A percentile compares a stretch with the other conserved stretches of the same genome.
phyloP scores from a whole-genome alignment of 2,888 invertebrate genomes.

The Drosophila prolongata region DNA sequence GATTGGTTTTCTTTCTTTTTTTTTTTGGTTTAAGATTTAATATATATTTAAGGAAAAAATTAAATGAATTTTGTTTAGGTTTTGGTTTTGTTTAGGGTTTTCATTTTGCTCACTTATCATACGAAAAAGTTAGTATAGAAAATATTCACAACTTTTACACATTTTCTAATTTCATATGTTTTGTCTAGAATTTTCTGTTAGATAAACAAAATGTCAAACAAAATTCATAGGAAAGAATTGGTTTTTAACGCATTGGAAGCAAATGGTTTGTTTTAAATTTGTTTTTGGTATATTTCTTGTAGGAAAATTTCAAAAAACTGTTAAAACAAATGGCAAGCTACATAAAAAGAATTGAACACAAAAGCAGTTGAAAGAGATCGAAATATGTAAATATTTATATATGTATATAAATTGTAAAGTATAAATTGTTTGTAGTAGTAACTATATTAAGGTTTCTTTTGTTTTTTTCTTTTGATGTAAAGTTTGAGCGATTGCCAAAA shows the following conservation, averaged over 20 bases:
- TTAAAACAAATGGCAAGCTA: slow-evolving; percentile 74
- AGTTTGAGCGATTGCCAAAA: slow-evolving; percentile 73
- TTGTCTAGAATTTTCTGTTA: slow-evolving; percentile 16
- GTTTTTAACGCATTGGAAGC: slow-evolving; percentile 55
- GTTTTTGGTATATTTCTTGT: slow-evolving; percentile 35
- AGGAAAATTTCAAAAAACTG: slow-evolving; percentile 64
- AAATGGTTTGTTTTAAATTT: slow-evolving; percentile 52
- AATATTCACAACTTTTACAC: slow-evolving; percentile 57
- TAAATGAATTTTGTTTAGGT: slow-evolving; percentile 69
- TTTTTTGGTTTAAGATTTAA: slow-evolving; percentile 39
- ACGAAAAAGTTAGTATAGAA: slow-evolving; percentile 26
- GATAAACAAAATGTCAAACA: slow-evolving; percentile 64
- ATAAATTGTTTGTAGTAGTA: slow-evolving; percentile 54
- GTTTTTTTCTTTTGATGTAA: slow-evolving; percentile 9
- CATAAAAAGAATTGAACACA: slow-evolving; percentile 60
- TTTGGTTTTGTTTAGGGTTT: slow-evolving; percentile 33
- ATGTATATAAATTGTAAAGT: slow-evolving; percentile 58
- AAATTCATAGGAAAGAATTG: slow-evolving; percentile 68
- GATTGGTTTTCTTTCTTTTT: slow-evolving; percentile 41
- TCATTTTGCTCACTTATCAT: slow-evolving; percentile 47
- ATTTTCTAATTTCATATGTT: slow-evolving; percentile 16
- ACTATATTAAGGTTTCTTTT: slow-evolving; percentile 48
- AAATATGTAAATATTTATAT: slow-evolving; percentile 50
- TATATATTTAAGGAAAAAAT: slow-evolving; percentile 48
- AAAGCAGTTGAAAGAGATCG: slow-evolving; percentile 45